phyloP scores from a whole-genome alignment of 1,140 invertebrate species.

The Drosophila nikananu region DNA sequence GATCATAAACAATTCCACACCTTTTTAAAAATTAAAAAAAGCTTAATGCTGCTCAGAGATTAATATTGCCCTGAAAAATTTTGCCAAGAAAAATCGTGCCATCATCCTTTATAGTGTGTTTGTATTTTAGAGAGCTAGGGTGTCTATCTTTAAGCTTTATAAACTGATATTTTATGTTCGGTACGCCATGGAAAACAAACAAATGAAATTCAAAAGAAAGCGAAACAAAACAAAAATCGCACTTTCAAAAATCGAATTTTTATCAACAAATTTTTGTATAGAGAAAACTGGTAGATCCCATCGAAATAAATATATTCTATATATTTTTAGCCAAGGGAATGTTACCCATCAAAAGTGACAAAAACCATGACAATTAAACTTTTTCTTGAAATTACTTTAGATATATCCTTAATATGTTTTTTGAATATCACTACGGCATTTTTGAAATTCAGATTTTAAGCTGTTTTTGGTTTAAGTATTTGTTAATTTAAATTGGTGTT shows the following conservation, averaged over 20 bases:
- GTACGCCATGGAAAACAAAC: constrained; percentile 9
- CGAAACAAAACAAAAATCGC: constrained; percentile 10
- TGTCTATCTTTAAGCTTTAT: background rate
- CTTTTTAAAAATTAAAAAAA: background rate
- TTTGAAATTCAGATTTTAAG: background rate
- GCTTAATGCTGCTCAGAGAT: background rate
- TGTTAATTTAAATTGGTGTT: constrained; percentile 10
- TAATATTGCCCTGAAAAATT: background rate
- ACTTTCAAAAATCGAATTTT: constrained; percentile 36
- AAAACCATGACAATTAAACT: background rate
- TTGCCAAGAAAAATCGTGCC: constrained; percentile 9
- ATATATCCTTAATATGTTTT: background rate
- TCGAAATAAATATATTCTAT: constrained; percentile 42
- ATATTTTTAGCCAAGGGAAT: constrained; percentile 35
- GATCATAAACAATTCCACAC: too few relatives aligned
- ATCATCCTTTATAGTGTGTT: constrained; percentile 8
- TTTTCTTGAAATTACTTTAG: background rate
- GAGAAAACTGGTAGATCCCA: constrained; percentile 45
- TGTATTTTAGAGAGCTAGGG: constrained; percentile 8
- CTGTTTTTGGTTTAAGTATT: constrained; percentile 7
- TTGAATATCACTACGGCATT: background rate
- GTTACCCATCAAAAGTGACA: constrained; percentile 25
- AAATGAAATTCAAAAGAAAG: constrained; percentile 24
- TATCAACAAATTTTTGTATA: constrained; percentile 27
- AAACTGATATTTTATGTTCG: constrained; percentile 46